Percentiles rank a stretch among this genome's conserved stretches.
Conservation (phyloP, 2,888 invertebrate genomes). For the Sarcophaga carnaria region DNA sequence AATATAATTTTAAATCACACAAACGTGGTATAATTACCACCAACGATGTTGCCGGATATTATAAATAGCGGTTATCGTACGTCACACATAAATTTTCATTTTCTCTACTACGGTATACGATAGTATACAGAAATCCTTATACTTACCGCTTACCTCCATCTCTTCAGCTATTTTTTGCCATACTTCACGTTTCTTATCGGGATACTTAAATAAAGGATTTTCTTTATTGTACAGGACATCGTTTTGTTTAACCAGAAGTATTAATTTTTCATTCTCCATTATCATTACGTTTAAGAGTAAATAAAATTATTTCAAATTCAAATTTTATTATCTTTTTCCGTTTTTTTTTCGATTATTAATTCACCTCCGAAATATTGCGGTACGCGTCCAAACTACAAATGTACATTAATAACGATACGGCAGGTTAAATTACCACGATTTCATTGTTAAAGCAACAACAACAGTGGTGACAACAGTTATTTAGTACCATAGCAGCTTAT, state of each 20-base stretch:
- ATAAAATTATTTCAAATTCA: no score
- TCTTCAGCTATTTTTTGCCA: conserved; percentile 42
- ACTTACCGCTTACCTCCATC: conserved; percentile 30
- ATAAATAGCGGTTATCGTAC: background rate
- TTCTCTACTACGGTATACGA: background rate
- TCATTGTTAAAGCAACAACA: no score
- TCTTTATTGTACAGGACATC: conserved; percentile 35
- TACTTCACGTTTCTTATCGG: conserved; percentile 38
- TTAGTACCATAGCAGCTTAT: no score
- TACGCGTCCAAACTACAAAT: no score
- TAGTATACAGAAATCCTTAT: background rate
- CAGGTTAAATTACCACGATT: no score
- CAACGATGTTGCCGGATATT: background rate
- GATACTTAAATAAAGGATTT: conserved; percentile 31
- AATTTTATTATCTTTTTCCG: no score
- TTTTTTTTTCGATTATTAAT: no score
- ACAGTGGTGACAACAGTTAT: no score
- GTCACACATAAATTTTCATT: background rate
- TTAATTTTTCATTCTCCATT: conserved; percentile 50
- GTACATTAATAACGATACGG: no score
- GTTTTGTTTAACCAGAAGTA: conserved; percentile 46
- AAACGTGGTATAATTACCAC: background rate
- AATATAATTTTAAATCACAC: no score
- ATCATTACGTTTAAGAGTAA: background rate
- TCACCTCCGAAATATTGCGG: no score